Evolutionary conservation across 2,888 invertebrate genomes (phyloP).

Genomic region (Blastobasis adustella): DNA sequence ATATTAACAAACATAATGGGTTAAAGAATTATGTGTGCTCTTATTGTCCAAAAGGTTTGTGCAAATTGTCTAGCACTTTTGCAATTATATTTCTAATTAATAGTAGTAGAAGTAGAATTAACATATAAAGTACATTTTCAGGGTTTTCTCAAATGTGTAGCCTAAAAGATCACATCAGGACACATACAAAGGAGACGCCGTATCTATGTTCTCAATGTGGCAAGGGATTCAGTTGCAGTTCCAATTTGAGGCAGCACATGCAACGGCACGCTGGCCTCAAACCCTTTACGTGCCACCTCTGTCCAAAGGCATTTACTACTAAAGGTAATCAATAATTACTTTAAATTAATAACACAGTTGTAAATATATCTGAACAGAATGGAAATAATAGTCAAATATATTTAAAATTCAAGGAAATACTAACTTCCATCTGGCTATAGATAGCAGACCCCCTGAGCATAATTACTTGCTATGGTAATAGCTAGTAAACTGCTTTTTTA

Average conservation of each 20-base stretch:
- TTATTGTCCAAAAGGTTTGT: constrained; percentile 74
- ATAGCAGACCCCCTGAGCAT: neutral
- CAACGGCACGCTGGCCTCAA: constrained; percentile 71
- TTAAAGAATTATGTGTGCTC: constrained; percentile 74
- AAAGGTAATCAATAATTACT: constrained; percentile 68
- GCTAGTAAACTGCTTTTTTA: too few species aligned
- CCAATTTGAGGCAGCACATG: constrained; percentile 75
- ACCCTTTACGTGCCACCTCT: constrained; percentile 68
- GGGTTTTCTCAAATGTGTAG: constrained; percentile 71
- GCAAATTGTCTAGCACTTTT: neutral
- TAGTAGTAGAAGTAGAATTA: neutral
- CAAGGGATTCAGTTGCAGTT: constrained; percentile 68
- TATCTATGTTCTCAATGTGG: constrained; percentile 74
- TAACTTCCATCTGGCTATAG: too few species aligned
- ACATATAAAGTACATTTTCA: constrained; percentile 21
- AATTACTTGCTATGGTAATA: too few species aligned
- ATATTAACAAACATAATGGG: constrained; percentile 74
- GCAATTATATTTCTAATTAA: neutral
- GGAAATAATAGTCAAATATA: too few species aligned
- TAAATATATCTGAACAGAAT: too few species aligned
- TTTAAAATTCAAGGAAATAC: too few species aligned
- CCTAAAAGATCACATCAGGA: constrained; percentile 71
- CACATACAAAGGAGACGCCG: constrained; percentile 71
- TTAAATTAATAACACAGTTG: too few species aligned
- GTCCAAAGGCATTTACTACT: constrained; percentile 73